These are phyloP conservation scores for Zeus faber DNA, from an alignment of 2,113 vertebrate species.

Conservation along the genomic window DNA sequence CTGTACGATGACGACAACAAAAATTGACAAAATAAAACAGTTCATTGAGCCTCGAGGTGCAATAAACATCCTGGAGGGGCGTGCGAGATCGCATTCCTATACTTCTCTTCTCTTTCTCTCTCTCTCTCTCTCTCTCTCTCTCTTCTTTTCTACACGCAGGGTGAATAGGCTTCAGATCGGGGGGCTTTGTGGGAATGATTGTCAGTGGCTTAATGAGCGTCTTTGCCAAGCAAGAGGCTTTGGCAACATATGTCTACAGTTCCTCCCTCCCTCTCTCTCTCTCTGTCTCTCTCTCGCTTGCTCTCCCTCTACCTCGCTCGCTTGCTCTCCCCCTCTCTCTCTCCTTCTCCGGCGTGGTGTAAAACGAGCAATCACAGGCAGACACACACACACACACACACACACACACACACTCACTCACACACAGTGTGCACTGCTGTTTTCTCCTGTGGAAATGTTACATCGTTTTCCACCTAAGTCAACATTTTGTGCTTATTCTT, in stretches of 20 bases:
- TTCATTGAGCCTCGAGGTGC: slow-evolving; percentile 48
- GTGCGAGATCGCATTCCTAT: too few relatives aligned
- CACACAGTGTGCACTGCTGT: too few relatives aligned
- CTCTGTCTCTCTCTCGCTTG: slow-evolving; percentile 16
- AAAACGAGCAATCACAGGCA: too few relatives aligned
- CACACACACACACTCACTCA: too few relatives aligned
- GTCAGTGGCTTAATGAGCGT: slow-evolving; percentile 80
- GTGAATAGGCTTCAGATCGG: slow-evolving; percentile 74
- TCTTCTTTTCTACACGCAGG: slow-evolving; percentile 48
- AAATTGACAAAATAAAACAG: slow-evolving; percentile 36
- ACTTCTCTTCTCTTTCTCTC: too few relatives aligned
- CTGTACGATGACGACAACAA: too few relatives aligned
- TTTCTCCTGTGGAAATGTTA: too few relatives aligned
- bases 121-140: slow-evolving; percentile 62
- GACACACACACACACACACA: too few relatives aligned
- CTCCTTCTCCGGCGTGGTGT: slow-evolving; percentile 3
- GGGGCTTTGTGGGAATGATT: slow-evolving; percentile 79
- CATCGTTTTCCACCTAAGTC: too few relatives aligned
- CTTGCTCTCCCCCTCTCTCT: background rate
- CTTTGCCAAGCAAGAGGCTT: slow-evolving; percentile 72
- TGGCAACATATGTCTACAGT: slow-evolving; percentile 67
- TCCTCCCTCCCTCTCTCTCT: slow-evolving; percentile 36
- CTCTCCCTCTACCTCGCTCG: slow-evolving; percentile 1
- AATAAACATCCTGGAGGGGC: too few relatives aligned
- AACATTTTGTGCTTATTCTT: too few relatives aligned